Percentiles rank a stretch among this genome's conserved stretches.
Evolutionary conservation across 1,140 invertebrate species (phyloP).

Genomic region (Drosophila orosa): DNA sequence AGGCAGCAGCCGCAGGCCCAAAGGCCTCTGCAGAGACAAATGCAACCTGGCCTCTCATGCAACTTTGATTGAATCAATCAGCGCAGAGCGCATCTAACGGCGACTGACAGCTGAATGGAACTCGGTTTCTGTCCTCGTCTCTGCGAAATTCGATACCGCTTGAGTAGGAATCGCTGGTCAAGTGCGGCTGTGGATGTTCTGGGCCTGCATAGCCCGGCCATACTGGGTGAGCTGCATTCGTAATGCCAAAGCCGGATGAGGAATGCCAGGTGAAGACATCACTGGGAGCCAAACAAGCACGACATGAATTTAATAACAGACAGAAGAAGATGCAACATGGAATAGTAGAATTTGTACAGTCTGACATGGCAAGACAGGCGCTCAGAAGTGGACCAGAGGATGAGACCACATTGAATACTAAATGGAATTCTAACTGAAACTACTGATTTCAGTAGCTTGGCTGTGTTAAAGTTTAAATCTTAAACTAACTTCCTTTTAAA

Average conservation of each 20-base stretch:
- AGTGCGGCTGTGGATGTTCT: constrained; percentile 20
- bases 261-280: constrained; percentile 52
- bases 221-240: constrained; percentile 69
- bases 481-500: neutral
- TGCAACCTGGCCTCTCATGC: constrained; percentile 53
- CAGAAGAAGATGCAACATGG: constrained; percentile 7
- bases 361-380: constrained; percentile 4
- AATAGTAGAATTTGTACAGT: constrained; percentile 24
- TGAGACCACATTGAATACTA: neutral
- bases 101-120: constrained; percentile 60
- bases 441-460: neutral
- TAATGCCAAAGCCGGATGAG: constrained; percentile 72
- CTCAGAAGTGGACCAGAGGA: neutral
- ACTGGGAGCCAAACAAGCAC: constrained; percentile 32
- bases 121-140: constrained; percentile 16
- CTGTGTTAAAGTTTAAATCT: neutral
- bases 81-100: constrained; percentile 74
- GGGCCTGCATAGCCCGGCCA: constrained; percentile 54
- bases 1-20: constrained; percentile 16
- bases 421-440: neutral
- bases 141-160: constrained; percentile 4
- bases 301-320: constrained; percentile 38
- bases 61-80: constrained; percentile 83
- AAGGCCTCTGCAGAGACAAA: constrained; percentile 33
- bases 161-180: constrained; percentile 32